Conservation (phyloP, 2,797 vertebrate species). For the Helicolenus hilgendorfi region DNA sequence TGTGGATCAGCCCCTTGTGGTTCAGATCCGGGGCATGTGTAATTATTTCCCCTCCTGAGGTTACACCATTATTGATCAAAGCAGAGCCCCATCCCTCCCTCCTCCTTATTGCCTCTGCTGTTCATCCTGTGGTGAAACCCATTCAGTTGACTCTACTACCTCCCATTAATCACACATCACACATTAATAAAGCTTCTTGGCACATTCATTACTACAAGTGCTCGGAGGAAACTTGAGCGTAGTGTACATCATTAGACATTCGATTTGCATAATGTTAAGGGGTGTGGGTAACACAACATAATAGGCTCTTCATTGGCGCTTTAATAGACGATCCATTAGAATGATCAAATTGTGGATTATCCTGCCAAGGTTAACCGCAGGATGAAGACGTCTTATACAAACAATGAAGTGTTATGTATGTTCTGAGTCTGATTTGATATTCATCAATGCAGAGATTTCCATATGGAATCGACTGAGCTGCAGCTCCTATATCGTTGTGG, state of each 20-base stretch:
- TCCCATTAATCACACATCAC: slow-evolving; percentile 62
- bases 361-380: not conserved
- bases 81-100: slow-evolving; percentile 16
- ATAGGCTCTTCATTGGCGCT: slow-evolving; percentile 27
- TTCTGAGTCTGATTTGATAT: slow-evolving; percentile 47
- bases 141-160: slow-evolving; percentile 28
- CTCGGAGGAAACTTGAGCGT: slow-evolving; percentile 21
- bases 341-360: slow-evolving; percentile 11
- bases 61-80: slow-evolving; percentile 73
- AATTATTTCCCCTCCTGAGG: slow-evolving; percentile 71
- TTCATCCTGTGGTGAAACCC: slow-evolving; percentile 50
- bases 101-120: slow-evolving; percentile 50
- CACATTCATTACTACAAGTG: slow-evolving; percentile 57
- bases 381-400: not conserved
- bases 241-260: not conserved
- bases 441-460: slow-evolving; percentile 45
- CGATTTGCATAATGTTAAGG: slow-evolving; percentile 40
- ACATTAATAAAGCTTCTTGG: slow-evolving; percentile 56
- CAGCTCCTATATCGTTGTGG: not conserved
- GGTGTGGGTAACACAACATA: slow-evolving; percentile 6
- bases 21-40: slow-evolving; percentile 51
- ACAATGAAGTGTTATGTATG: not conserved
- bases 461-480: slow-evolving; percentile 35
- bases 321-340: slow-evolving; percentile 22
- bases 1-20: not conserved